Conservation (phyloP, 2,113 vertebrate species). For the Cyphomyrus plagiostoma region DNA sequence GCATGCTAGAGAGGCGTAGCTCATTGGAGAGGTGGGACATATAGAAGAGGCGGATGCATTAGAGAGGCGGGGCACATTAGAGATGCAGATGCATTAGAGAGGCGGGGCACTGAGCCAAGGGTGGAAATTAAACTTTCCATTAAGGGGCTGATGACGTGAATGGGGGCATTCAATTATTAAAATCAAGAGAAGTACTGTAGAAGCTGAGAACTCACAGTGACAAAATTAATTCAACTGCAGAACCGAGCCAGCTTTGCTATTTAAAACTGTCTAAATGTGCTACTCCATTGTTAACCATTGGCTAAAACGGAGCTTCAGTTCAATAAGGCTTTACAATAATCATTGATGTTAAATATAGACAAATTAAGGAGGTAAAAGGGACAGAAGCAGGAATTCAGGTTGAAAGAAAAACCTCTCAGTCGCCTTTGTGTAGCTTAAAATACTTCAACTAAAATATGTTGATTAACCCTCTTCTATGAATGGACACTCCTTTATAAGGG, state of each 20-base stretch:
- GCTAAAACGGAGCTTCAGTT: not conserved
- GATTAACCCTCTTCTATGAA: not conserved
- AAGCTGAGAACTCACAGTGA: not conserved
- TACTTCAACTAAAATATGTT: not conserved
- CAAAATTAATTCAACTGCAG: not conserved
- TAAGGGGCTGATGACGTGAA: not conserved
- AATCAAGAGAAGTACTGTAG: not conserved
- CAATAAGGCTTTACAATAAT: not conserved
- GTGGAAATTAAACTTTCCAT: no score
- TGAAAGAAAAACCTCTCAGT: not conserved
- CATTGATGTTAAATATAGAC: not conserved
- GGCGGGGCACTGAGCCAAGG: no score
- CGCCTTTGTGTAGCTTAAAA: not conserved
- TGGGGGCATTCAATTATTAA: not conserved
- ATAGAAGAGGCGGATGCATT: no score
- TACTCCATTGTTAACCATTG: not conserved
- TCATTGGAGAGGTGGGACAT: no score
- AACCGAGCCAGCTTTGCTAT: not conserved
- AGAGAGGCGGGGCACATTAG: no score
- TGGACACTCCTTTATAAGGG: not conserved
- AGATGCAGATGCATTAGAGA: no score
- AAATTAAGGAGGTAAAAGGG: not conserved
- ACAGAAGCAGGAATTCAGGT: not conserved
- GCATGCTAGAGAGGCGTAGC: no score
- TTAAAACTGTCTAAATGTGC: not conserved